Conservation (phyloP, 1,140 invertebrate species). For the Lepidostoma basale region DNA sequence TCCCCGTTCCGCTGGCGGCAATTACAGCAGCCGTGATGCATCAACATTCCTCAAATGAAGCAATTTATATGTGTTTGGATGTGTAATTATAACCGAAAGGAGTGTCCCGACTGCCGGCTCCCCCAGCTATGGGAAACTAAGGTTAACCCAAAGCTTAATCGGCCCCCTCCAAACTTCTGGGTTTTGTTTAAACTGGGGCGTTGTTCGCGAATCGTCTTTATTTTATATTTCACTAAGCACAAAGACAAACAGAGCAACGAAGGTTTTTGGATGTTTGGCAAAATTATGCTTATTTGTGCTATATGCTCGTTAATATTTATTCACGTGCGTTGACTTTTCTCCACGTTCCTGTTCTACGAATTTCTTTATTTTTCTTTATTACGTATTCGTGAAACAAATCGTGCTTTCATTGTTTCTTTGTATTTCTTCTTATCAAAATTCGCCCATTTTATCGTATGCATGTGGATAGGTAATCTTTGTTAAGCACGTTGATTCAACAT, state of each 20-base stretch:
- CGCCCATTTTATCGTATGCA: too few species aligned
- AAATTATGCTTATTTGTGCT: not conserved
- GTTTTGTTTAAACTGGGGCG: conserved; percentile 2
- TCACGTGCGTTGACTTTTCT: too few species aligned
- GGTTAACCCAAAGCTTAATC: conserved; percentile 7
- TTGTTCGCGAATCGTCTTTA: not conserved
- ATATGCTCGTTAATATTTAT: too few species aligned
- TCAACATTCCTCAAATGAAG: conserved; percentile 35
- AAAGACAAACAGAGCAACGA: not conserved
- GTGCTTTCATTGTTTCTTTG: not conserved
- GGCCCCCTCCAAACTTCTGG: not conserved
- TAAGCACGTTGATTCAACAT: too few species aligned
- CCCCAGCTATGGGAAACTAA: not conserved
- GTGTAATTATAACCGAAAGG: conserved; percentile 23
- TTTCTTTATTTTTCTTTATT: too few species aligned
- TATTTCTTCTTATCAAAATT: too few species aligned
- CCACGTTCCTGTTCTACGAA: too few species aligned
- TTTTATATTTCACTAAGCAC: not conserved
- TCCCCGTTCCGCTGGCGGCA: not conserved
- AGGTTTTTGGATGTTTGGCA: not conserved
- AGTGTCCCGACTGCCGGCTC: not conserved
- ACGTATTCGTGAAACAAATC: too few species aligned
- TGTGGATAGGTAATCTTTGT: too few species aligned
- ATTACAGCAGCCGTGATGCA: conserved; percentile 15
- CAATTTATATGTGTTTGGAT: conserved; percentile 31